These are phyloP conservation scores for Caenorhabditis sp. DNA, from an alignment of 2,888 invertebrate species.

Conservation along the genomic window DNA sequence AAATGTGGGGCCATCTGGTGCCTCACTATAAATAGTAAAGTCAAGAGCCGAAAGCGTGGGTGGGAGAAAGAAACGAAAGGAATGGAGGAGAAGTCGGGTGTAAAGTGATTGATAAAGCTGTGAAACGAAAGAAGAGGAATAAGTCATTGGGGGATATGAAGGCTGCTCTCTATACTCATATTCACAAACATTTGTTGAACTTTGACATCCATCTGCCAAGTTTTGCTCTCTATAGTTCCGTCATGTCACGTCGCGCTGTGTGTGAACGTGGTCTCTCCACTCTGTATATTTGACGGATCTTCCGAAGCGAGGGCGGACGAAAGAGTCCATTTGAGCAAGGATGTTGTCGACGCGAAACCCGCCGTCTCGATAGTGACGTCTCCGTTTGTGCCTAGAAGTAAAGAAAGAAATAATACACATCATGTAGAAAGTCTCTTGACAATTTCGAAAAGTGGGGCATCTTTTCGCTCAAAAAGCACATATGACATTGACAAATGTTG, in stretches of 20 bases:
- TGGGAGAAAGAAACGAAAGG: conserved; percentile 9
- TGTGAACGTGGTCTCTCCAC: conserved; percentile 47
- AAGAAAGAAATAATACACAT: conserved; percentile 40
- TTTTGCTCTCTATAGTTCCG: conserved; percentile 21
- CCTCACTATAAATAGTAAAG: conserved; percentile 59
- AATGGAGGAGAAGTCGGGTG: conserved; percentile 35
- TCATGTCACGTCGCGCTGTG: conserved; percentile 46
- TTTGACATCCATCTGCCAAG: conserved; percentile 44
- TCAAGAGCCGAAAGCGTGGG: conserved; percentile 54
- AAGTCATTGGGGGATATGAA: conserved; percentile 60
- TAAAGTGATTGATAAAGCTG: conserved; percentile 66
- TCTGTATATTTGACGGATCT: conserved; percentile 47
- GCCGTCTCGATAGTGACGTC: conserved; percentile 69
- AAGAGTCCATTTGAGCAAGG: conserved; percentile 71
- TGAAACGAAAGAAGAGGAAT: conserved; percentile 54
- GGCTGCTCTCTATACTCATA: conserved; percentile 60
- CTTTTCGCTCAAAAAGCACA: conserved; percentile 35
- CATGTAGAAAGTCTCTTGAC: conserved; percentile 53
- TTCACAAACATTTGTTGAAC: conserved; percentile 65
- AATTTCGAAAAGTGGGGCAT: conserved; percentile 26
- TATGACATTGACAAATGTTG: conserved; percentile 35
- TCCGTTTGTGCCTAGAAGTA: conserved; percentile 54
- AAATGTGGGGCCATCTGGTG: conserved; percentile 1
- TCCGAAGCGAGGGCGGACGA: conserved; percentile 71
- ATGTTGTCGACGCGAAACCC: conserved; percentile 67